These are phyloP conservation scores for Diorhabda elongata DNA, from an alignment of 1,140 invertebrate species.

Conservation along the genomic window DNA sequence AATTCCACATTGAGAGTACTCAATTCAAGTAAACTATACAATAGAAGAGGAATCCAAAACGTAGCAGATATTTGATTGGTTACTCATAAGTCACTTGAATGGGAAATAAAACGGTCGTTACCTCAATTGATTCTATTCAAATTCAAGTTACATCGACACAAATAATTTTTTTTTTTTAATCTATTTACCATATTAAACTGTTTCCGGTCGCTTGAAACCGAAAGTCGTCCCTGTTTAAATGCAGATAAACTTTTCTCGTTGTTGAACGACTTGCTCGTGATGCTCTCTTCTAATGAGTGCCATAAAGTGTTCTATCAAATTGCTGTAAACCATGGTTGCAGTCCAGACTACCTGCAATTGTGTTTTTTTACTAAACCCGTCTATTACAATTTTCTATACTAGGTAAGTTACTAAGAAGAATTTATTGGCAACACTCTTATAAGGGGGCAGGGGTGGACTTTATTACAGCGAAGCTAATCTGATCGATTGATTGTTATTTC, in stretches of 20 bases:
- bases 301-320: conserved; percentile 39
- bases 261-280: conserved; percentile 31
- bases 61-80: too few relatives aligned
- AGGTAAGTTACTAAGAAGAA: conserved; percentile 13
- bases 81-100: too few relatives aligned
- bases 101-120: too few relatives aligned
- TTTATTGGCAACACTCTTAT: conserved; percentile 13
- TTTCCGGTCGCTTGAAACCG: not conserved
- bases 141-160: too few relatives aligned
- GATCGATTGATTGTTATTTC: too few relatives aligned
- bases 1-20: too few relatives aligned
- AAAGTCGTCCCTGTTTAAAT: conserved; percentile 23
- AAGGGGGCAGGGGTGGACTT: not conserved
- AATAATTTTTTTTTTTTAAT: too few relatives aligned
- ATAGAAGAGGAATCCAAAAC: too few relatives aligned
- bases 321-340: conserved; percentile 6
- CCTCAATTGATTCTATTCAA: too few relatives aligned
- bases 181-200: too few relatives aligned
- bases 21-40: too few relatives aligned
- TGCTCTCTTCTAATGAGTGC: conserved; percentile 34
- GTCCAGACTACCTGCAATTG: conserved; percentile 15
- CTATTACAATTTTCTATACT: conserved; percentile 19
- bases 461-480: not conserved
- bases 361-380: conserved; percentile 13
- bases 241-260: conserved; percentile 36